These are phyloP conservation scores for Crossocerus cetratus DNA, from an alignment of 2,888 invertebrate species.

Conservation along the genomic window DNA sequence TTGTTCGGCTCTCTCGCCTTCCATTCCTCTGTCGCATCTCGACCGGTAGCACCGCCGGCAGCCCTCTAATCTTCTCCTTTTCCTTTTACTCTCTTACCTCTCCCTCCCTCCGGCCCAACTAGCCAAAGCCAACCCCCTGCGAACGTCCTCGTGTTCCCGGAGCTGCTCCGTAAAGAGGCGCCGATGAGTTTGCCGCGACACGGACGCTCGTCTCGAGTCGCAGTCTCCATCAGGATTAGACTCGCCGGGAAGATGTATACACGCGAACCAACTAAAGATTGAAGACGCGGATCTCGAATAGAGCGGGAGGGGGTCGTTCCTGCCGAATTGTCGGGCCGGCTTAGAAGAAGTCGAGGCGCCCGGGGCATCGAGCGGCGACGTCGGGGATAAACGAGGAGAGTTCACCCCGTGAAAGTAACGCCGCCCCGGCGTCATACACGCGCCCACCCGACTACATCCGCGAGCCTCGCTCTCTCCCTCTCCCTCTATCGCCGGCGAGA, in stretches of 20 bases:
- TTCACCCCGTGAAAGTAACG: conserved; percentile 40
- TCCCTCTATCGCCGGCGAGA: no score
- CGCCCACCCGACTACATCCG: conserved; percentile 2
- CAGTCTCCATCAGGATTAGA: background rate
- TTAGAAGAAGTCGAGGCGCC: conserved; percentile 20
- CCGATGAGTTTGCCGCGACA: background rate
- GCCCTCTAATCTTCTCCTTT: conserved; percentile 38
- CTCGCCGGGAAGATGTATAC: background rate
- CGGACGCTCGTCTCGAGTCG: background rate
- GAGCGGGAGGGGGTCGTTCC: conserved; percentile 3
- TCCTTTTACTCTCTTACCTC: conserved; percentile 19
- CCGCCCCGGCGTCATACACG: conserved; percentile 19
- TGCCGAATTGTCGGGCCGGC: conserved; percentile 34
- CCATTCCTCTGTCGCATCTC: conserved; percentile 66
- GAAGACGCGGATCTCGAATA: background rate
- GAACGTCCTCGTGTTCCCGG: conserved; percentile 43
- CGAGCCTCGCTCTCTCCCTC: conserved; percentile 2
- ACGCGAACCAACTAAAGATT: background rate
- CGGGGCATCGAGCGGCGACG: background rate
- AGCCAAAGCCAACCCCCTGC: conserved; percentile 50
- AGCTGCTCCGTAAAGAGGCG: background rate
- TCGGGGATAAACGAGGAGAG: conserved; percentile 48
- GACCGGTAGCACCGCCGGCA: conserved; percentile 57
- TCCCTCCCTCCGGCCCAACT: conserved; percentile 38
- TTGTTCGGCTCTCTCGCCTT: conserved; percentile 53